Conservation (phyloP, 2,888 invertebrate genomes). For the Caenorhabditis macrosperma region DNA sequence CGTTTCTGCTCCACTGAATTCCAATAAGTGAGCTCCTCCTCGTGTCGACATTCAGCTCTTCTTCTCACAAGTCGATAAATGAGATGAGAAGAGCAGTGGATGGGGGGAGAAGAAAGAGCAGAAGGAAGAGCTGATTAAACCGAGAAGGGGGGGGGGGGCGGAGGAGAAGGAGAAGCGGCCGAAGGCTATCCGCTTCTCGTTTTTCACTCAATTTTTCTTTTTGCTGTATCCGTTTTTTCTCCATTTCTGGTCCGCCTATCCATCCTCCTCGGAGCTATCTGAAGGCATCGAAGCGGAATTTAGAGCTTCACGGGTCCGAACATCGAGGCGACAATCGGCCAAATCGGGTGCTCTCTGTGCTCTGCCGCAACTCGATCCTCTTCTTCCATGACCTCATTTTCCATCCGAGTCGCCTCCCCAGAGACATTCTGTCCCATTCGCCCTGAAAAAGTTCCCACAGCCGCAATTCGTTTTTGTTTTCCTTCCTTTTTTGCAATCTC, state of each 20-base stretch:
- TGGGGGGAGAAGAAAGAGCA: neutral
- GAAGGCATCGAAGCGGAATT: too few species aligned
- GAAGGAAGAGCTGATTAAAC: conserved; percentile 41
- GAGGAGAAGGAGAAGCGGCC: neutral
- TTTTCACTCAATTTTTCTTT: conserved; percentile 26
- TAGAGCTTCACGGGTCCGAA: neutral
- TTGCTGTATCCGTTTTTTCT: conserved; percentile 7
- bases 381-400: conserved; percentile 6
- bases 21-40: conserved; percentile 12
- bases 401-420: neutral
- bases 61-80: conserved; percentile 9
- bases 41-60: neutral
- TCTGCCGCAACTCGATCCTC: neutral
- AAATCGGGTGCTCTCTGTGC: too few species aligned
- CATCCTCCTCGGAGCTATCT: neutral
- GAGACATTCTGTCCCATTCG: neutral
- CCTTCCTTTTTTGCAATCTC: neutral
- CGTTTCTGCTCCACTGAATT: conserved; percentile 40
- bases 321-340: neutral
- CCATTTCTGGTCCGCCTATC: neutral
- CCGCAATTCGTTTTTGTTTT: conserved; percentile 8
- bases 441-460: neutral
- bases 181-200: conserved; percentile 1
- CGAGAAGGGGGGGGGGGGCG: neutral
- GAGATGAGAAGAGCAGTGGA: conserved; percentile 39